Base-by-base conservation (phyloP, 2,888 invertebrate species). In the Mimas tiliae region DNA sequence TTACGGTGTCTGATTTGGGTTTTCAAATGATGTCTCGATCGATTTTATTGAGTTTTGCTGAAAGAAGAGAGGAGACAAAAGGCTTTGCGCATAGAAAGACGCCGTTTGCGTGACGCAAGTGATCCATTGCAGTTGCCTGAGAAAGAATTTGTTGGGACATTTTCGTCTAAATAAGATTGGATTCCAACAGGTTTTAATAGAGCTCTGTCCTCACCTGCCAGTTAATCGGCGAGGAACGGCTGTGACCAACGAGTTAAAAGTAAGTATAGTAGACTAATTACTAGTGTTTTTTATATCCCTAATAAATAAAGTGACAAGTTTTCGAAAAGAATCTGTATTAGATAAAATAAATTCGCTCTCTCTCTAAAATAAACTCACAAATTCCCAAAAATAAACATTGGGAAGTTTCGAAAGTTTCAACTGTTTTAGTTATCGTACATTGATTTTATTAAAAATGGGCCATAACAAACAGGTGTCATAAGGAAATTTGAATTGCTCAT, bases 91-190 rank as follows among this genome's bases (percentile, higher is more conserved):
- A 14, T 12, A 47, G 11, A 12, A 12, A 47, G 21, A 51, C 51
- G 51, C 8, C 21, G 51, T 51, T 21, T 19, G 19, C 50, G 50
- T 16, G 48, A 48, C n/a, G 16, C 48, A 48, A 48, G 48, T 50
- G 50, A 50, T 50, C 16, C 50, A 50, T 16, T 50, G 50, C 19
- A 50, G 11, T 50, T 50, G 50, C 50, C 50, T 19, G 19, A 50
- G 16, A 50, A 16, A 14, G 16, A 50, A 9, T 50, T 50, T n/a
- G 19, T 50, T 50, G 16, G 19, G n/a, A 19, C 50, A 50, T 16
- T 50, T 50, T 50, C 50, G 50, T 1, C 50, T 50, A 1, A 50
- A 16, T 50, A 50, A 50, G 16, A 1, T 19, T 19, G 19, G 50
- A 50, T 50, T 50, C 6, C 16, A 9, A 19, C 50, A 50, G 50